These are phyloP conservation scores for Chironomus striatipennis DNA, from an alignment of 1,140 invertebrate genomes.

Conservation along the genomic window DNA sequence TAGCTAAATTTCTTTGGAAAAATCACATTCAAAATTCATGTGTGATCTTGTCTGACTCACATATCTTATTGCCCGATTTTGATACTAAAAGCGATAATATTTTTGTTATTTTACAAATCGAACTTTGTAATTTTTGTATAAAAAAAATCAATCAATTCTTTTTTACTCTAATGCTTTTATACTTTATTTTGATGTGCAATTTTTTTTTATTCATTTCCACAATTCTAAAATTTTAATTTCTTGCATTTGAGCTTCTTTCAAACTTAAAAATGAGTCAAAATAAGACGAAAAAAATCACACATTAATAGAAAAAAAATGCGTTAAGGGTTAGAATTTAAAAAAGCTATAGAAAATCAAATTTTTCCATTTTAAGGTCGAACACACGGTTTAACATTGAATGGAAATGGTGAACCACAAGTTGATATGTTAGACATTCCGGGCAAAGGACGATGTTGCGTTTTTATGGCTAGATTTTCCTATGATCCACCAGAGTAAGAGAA, in stretches of 20 bases:
- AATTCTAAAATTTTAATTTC: neutral
- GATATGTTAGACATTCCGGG: slow-evolving; percentile 91
- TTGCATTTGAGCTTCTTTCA: neutral
- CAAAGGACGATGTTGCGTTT: slow-evolving; percentile 85
- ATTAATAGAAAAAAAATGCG: neutral
- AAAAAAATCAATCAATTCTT: too few species aligned
- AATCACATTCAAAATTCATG: too few species aligned
- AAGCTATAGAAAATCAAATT: neutral
- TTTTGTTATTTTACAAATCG: too few species aligned
- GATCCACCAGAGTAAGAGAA: slow-evolving; percentile 70
- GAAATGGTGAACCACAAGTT: slow-evolving; percentile 48
- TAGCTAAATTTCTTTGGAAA: too few species aligned
- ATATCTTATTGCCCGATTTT: too few species aligned
- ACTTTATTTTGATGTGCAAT: too few species aligned
- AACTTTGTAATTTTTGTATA: too few species aligned
- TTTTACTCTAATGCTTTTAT: neutral
- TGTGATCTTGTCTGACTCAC: too few species aligned
- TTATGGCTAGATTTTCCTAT: slow-evolving; percentile 89
- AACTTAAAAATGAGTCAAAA: neutral
- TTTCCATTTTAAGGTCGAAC: slow-evolving; percentile 31
- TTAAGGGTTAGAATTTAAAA: neutral
- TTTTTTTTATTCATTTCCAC: neutral
- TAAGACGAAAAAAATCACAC: neutral
- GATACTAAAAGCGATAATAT: too few species aligned
- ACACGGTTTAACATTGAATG: slow-evolving; percentile 33